Evolutionary conservation across 1,140 invertebrate genomes (phyloP), one percentile per base, ranked within the genome.

Genomic region (Hesperophylax magnus): DNA sequence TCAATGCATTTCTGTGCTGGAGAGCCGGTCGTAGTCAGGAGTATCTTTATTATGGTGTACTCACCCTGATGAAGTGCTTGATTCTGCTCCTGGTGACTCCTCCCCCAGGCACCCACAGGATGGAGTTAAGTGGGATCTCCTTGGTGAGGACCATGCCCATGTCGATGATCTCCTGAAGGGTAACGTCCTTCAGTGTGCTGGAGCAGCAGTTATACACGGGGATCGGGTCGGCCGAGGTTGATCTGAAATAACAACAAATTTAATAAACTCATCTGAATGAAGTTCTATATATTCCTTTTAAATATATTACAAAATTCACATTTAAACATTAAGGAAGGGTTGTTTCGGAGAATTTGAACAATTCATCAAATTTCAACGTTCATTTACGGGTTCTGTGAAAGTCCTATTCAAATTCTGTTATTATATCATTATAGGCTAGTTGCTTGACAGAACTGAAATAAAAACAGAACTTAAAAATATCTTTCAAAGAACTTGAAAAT

Each of bases 161-260:
- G 0, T 88, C 85, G 0, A 92, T 88, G 1, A 94, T 86, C 77
- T 93, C 89, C 0, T 88, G 87, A 87, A 94, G 93, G 0, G 93
- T 94, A 14, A 98, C 91, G 0, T 92, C 92, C 81, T 95, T 94
- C 8, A 95, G 88, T 5, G 91, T 87, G 1, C 91, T 90, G 0
- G 93, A 92, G 24, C 93, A 92, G 77, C 92, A 93, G 84, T 96
- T 95, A 84, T 94, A 93, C 11, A 95, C 92, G 2, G 90, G 86
- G 31, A 91, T 89, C 2, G 77, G 65, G 17, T 54, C 53, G 0
- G 58, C 86, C 86, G 83, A 61, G 24, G 60, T 69, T 15, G 72
- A 47, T n/a, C 72, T 76, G 61, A 20, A 76, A 76, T 20, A 4
- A 63, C 6, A 14, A 47, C 1, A 5, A 6, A 1, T 47, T 11